Base-by-base conservation (phyloP, 2,888 invertebrate genomes). In the Pachliopta kotzebuea region DNA sequence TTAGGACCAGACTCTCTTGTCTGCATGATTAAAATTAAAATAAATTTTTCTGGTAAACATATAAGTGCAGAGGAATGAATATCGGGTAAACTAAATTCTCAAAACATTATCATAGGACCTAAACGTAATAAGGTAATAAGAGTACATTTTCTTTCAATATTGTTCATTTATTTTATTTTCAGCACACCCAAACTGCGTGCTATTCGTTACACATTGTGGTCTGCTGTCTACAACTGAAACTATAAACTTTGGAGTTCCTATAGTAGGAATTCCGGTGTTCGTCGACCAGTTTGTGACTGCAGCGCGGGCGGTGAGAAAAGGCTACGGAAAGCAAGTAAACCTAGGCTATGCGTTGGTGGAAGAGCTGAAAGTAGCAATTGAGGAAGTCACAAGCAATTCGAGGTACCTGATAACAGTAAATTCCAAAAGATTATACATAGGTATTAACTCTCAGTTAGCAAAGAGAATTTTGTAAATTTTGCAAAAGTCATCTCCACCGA, bases 281-380 rank as follows among this genome's bases (percentile, higher is more conserved):
- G 79, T 71, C 2, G 88, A 88, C 54, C 88, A 88, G 70, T 81
- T 78, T 63, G 68, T 75, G 0, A 88, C 88, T 50, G 68, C 82
- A 9, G 69, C 79, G 3, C 78, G 76, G 71, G 81, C 82, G 0
- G 81, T 78, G 3, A 64, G 59, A 0, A 80, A 75, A 62, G 85
- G 83, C 1, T 81, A 76, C 21, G 85, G 77, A 0, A 69, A 74
- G 11, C 76, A 72, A 63, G 80, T 85, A 0, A 65, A 74, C 3
- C 62, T 85, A 6, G 67, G 73, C 18, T 72, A 77, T 18, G 67
- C 77, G 18, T 61, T 83, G 11, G 72, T 77, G 0, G 65, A 73
- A 4, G 72, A 80, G 20, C 69, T 87, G 54, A 76, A 73, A 65
- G 23, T 45, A 14, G 80, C 83, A 24, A 79, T 86, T 45, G 52